Base-by-base conservation (phyloP, 2,797 vertebrate species). In the Eleutherodactylus coqui region DNA sequence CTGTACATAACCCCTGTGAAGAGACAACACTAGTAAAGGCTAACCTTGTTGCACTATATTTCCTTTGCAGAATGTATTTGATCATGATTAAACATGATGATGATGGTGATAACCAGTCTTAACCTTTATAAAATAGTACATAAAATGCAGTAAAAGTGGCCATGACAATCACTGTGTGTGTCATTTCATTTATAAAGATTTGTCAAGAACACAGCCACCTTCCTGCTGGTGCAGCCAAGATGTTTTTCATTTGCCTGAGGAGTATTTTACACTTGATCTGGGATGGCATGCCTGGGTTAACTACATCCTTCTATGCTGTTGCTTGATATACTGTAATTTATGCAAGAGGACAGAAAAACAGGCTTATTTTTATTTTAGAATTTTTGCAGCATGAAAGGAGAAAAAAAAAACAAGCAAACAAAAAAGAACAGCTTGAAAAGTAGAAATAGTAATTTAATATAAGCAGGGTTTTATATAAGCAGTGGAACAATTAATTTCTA, bases 141-240 rank as follows among this genome's bases (percentile, higher is more conserved):
- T 27, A 5, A 36, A 6, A 36, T 55, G 9, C 32, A 82, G 62
- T 36, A 3, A 64, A 79, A 79, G 7, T 51, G 36, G 21, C 29
- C 8, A 14, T 60, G 41, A 73, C 73, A 87, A 72, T 17, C 29
- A 70, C 38, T 58, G 73, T 83, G 41, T 84, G 58, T 75, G 72
- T 82, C 72, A 86, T 70, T 55, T 82, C 19, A 38, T 72, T 72
- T 86, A 29, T 58, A 77, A 83, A 78, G 79, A 83, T 77, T 83
- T 72, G 80, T 86, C 79, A 83, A 83, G 85, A 83, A 51, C 85
- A 86, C 69, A 83, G 80, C 82, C 85, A 83, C 85, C 75, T 87
- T 84, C 81, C 86, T 87, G 47, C 81, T 87, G 81, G 86, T 73
- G 82, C 72, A 64, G 43, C 64, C 80, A 84, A 87, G 81, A 87